Conservation (phyloP, 2,113 vertebrate genomes). For the Brachypteracias leptosomus region DNA sequence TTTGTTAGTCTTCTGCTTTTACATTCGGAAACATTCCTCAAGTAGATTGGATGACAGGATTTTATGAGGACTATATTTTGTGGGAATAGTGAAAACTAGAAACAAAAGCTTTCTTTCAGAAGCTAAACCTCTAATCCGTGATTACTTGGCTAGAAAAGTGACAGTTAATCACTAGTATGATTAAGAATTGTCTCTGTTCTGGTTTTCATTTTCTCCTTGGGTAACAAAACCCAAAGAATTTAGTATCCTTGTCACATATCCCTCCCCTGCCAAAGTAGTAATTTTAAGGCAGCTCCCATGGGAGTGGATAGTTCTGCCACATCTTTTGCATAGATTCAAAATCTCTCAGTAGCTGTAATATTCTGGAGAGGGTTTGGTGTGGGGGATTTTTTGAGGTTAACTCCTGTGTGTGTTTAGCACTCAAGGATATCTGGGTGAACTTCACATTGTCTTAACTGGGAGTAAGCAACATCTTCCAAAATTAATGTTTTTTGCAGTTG, state of each 20-base stretch:
- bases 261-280: not conserved
- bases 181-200: not conserved
- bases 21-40: not conserved
- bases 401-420: not conserved
- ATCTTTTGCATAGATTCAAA: not conserved
- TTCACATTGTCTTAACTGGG: not conserved
- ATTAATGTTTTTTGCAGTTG: not conserved
- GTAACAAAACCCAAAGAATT: not conserved
- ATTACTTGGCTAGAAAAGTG: not conserved
- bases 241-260: not conserved
- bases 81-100: not conserved
- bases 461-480: not conserved
- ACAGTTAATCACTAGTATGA: not conserved
- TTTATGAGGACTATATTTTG: not conserved
- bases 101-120: slow-evolving; percentile 5
- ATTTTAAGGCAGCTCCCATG: not conserved
- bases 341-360: not conserved
- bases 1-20: not conserved
- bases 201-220: not conserved
- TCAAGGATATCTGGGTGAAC: not conserved
- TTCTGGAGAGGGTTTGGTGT: not conserved
- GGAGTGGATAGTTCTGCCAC: not conserved
- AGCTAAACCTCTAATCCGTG: not conserved
- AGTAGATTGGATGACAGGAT: not conserved
- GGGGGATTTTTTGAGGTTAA: not conserved